Base-by-base conservation (phyloP, 2,888 invertebrate genomes). In the Entomobrya proxima region DNA sequence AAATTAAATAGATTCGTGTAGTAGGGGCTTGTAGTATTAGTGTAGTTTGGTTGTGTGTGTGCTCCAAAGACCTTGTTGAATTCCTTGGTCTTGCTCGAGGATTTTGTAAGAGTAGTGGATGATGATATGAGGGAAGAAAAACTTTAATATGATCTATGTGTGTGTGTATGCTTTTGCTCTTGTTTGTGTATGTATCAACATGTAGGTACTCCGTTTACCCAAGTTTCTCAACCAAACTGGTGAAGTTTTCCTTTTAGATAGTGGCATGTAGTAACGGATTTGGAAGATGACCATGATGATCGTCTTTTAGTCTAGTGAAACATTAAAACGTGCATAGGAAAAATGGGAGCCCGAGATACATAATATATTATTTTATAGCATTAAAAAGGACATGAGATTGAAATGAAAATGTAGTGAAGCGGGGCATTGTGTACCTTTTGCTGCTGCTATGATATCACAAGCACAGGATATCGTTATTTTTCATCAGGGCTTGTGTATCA, bases 91-190 rank as follows among this genome's bases (percentile, higher is more conserved):
- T 2, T 52, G n/a, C 32, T 30, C 58, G 13, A 32, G 5, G 11
- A 61, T 32, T 61, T 61, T 32, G 13, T n/a, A n/a, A n/a, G n/a
- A n/a, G n/a, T n/a, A n/a, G n/a, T 32, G 64, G 21, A 61, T 32
- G 30, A 61, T 18, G 61, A n/a, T n/a, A n/a, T n/a, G n/a, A n/a
- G n/a, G n/a, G n/a, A 61, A 61, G 61, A n/a, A 30, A 64, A 64
- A 64, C 18, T 64, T 64, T 64, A 64, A 64, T 64, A 37, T 64
- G 64, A 64, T 64, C n/a, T n/a, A n/a, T n/a, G n/a, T n/a, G n/a
- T n/a, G n/a, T n/a, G n/a, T n/a, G n/a, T n/a, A 18, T 32, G 58
- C 32, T 61, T 30, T 61, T 61, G 32, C 0, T n/a, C 32, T 15
- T 32, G 30, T 61, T n/a, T 32, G 58, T 58, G 30, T 61, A 32